These are phyloP conservation scores for Stenodera caucasica DNA, from an alignment of 2,888 invertebrate species.

Conservation along the genomic window DNA sequence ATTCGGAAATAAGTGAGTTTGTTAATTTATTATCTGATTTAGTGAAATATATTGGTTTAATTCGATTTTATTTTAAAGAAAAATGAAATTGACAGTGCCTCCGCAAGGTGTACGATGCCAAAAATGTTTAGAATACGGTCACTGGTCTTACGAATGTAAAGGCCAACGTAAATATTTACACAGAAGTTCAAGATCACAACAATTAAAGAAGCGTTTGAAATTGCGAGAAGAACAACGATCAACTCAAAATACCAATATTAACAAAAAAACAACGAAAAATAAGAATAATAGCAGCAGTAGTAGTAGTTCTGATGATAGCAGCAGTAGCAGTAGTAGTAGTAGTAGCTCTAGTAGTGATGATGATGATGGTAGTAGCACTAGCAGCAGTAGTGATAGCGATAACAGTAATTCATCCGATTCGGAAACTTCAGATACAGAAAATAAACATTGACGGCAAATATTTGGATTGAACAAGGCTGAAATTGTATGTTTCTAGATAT, in stretches of 20 bases:
- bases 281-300: conserved; percentile 30
- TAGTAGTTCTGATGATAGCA: conserved; percentile 28
- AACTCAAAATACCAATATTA: conserved; percentile 17
- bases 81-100: conserved; percentile 66
- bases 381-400: conserved; percentile 27
- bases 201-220: conserved; percentile 70
- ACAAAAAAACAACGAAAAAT: conserved; percentile 22
- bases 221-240: conserved; percentile 52
- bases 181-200: conserved; percentile 79
- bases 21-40: background rate
- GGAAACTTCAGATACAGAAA: conserved; percentile 9
- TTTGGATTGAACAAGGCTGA: background rate
- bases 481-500: background rate
- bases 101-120: conserved; percentile 80
- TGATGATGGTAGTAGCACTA: conserved; percentile 14
- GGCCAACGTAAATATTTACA: conserved; percentile 87
- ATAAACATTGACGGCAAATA: background rate
- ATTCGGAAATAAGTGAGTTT: conserved; percentile 6
- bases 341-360: conserved; percentile 12
- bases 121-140: conserved; percentile 89
- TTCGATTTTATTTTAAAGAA: conserved; percentile 52
- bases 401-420: conserved; percentile 19
- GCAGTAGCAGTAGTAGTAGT: conserved; percentile 30
- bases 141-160: conserved; percentile 94
- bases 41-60: conserved; percentile 12